Percentiles rank a stretch among this genome's conserved stretches.
phyloP scores from a whole-genome alignment of 2,797 vertebrate species.

The Merluccius polli region DNA sequence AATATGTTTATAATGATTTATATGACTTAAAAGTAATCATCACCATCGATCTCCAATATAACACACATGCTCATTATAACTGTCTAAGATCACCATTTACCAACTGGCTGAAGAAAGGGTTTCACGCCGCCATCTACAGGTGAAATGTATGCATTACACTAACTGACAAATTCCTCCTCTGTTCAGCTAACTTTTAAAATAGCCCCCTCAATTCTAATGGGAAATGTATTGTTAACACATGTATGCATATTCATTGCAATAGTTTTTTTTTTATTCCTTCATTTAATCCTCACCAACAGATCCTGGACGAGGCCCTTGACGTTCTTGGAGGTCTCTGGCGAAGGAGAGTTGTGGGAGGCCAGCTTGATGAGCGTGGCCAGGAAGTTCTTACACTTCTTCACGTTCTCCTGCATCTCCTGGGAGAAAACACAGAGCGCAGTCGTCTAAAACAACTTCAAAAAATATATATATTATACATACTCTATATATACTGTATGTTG shows the following conservation, averaged over 20 bases:
- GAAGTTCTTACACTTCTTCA: constrained; percentile 90
- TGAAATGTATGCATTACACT: constrained; percentile 38
- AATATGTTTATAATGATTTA: no score
- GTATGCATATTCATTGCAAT: not conserved
- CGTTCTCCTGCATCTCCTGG: constrained; percentile 90
- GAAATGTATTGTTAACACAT: no score
- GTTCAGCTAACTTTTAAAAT: not conserved
- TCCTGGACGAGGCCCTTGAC: constrained; percentile 86
- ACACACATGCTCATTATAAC: not conserved
- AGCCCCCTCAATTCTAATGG: not conserved
- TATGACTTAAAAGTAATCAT: no score
- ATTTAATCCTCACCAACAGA: constrained; percentile 74
- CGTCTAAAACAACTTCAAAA: not conserved
- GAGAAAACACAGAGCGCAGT: not conserved
- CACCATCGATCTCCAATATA: not conserved
- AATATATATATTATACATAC: no score
- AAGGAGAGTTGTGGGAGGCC: constrained; percentile 85
- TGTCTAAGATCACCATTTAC: not conserved
- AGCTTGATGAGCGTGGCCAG: constrained; percentile 86
- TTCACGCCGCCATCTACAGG: constrained; percentile 70
- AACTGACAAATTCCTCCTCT: not conserved
- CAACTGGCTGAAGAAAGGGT: constrained; percentile 24
- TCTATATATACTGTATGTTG: no score
- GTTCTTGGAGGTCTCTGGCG: constrained; percentile 83
- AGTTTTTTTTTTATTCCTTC: not conserved